Evolutionary conservation across 2,888 invertebrate genomes (phyloP).

Genomic region (Drosophila greeni): DNA sequence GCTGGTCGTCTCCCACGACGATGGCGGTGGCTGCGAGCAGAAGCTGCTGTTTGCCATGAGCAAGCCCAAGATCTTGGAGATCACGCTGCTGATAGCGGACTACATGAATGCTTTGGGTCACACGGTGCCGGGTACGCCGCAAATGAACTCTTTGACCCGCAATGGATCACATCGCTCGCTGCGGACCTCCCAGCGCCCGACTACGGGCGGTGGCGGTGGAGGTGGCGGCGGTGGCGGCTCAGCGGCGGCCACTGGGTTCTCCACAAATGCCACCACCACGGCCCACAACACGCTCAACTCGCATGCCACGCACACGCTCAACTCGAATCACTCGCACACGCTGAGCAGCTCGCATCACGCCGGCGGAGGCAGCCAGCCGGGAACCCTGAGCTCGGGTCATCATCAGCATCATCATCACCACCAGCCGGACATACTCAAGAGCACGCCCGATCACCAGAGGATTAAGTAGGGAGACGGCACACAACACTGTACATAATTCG

Average conservation of each 20-base stretch:
- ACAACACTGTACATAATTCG: conserved; percentile 33
- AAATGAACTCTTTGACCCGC: conserved; percentile 87
- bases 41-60: conserved; percentile 93
- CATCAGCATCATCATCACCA: conserved; percentile 81
- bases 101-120: conserved; percentile 94
- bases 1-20: conserved; percentile 93
- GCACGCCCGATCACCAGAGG: conserved; percentile 89
- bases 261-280: conserved; percentile 79
- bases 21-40: conserved; percentile 81
- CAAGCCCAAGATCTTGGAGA: conserved; percentile 93
- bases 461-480: conserved; percentile 71
- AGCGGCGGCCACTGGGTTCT: conserved; percentile 71
- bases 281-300: conserved; percentile 82
- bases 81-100: conserved; percentile 93
- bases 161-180: conserved; percentile 85
- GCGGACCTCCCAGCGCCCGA: conserved; percentile 74
- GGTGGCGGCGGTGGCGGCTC: conserved; percentile 44
- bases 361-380: conserved; percentile 74
- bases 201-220: conserved; percentile 40
- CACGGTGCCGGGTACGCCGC: conserved; percentile 87
- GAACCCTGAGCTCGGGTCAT: conserved; percentile 77
- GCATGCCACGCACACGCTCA: conserved; percentile 80
- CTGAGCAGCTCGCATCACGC: conserved; percentile 77
- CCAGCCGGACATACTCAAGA: conserved; percentile 90
- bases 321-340: conserved; percentile 79